Evolutionary conservation across 2,888 invertebrate species (phyloP), one percentile per base, ranked within the genome.

Genomic region (Octonoba sinensis): DNA sequence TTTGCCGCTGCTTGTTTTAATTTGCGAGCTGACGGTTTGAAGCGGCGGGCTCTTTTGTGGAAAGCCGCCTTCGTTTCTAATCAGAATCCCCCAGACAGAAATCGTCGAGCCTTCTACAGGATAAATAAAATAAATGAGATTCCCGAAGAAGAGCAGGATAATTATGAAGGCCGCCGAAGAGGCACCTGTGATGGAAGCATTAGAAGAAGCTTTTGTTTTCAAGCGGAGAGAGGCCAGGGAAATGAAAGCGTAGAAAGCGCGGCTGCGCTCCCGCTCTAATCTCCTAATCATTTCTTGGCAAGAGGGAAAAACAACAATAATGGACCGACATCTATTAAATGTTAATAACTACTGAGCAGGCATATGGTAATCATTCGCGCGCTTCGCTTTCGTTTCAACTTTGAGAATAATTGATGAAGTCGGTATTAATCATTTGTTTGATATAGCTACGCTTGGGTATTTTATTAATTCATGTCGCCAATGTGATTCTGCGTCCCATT

Each of bases 51-150:
- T 56, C 66, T 67, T 79, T 72, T 72, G 78, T 59, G 78, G 79
- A 79, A 60, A 36, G 54, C 69, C 60, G 66, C 67, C 67, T 69
- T 76, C 54, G 54, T 56, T 69, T 56, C 69, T 81, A 81, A 81
- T 81, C 73, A 81, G 69, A 62, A 73, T 69, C 73, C 79, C 73
- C 73, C 54, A 73, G 73, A 73, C 62, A 73, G 67, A 79, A 79
- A 79, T 79, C 67, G 73, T 79, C 20, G 64, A 65, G 70, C 36
- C 70, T 77, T 70, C 78, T 79, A 66, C 60, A 72, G 79, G 79
- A 81, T 81, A 81, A 81, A 81, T 81, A 81, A 79, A 73, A 81
- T 81, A 81, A 81, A 81, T 81, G 79, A 81, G 79, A 81, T 81
- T 81, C 74, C 67, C 51, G 60, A 79, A 73, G 73, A 81, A 73